These are phyloP conservation scores for Nebria ingens DNA, from an alignment of 1,140 invertebrate genomes.

Conservation along the genomic window DNA sequence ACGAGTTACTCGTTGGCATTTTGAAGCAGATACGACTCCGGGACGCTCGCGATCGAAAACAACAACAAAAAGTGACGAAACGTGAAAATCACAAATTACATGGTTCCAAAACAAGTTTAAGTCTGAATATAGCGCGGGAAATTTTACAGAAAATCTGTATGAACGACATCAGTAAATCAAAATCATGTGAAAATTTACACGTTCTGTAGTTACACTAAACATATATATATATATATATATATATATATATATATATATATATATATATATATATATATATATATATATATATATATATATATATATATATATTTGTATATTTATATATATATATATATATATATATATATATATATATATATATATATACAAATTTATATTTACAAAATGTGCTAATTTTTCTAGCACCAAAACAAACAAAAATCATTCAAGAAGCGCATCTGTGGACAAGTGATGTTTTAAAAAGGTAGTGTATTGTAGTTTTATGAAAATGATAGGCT, in stretches of 20 bases:
- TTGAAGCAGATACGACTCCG: constrained; percentile 75
- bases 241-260: no score
- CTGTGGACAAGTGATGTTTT: not conserved
- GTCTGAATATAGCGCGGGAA: constrained; percentile 61
- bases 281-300: no score
- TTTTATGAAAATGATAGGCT: not conserved
- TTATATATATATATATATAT: no score
- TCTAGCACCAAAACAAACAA: no score
- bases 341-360: no score
- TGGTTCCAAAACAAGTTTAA: constrained; percentile 57
- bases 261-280: no score
- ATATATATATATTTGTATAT: no score
- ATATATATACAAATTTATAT: no score
- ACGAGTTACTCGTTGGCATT: constrained; percentile 79
- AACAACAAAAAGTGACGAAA: constrained; percentile 36
- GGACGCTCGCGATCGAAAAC: constrained; percentile 57
- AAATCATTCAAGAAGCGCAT: no score
- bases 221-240: constrained; percentile 1
- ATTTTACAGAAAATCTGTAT: constrained; percentile 78
- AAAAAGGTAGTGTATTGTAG: not conserved
- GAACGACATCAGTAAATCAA: constrained; percentile 76
- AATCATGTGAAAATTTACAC: constrained; percentile 84
- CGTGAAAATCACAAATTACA: constrained; percentile 42
- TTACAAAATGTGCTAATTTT: no score
- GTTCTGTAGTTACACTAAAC: constrained; percentile 56